phyloP scores from a whole-genome alignment of 2,888 invertebrate genomes.

The Psylliodes chrysocephalus region DNA sequence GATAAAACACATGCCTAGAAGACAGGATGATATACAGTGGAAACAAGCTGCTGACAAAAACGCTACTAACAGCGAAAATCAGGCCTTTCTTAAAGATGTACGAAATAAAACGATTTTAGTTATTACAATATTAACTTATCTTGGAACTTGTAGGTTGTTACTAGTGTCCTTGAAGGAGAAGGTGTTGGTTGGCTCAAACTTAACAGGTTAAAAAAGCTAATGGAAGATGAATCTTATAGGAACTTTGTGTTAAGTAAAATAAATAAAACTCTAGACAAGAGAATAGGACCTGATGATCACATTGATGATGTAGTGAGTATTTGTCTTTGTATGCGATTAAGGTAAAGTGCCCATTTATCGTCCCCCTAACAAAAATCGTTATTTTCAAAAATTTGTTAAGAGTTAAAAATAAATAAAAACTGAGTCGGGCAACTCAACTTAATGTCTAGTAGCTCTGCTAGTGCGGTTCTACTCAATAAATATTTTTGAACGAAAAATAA shows the following conservation, averaged over 20 bases:
- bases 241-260: slow-evolving; percentile 95
- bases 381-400: too few relatives aligned
- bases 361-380: too few relatives aligned
- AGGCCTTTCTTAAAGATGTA: slow-evolving; percentile 91
- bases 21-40: slow-evolving; percentile 75
- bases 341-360: too few relatives aligned
- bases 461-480: too few relatives aligned
- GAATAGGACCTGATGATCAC: slow-evolving; percentile 94
- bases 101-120: slow-evolving; percentile 53
- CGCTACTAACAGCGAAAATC: slow-evolving; percentile 88
- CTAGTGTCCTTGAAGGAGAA: slow-evolving; percentile 88
- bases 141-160: slow-evolving; percentile 70
- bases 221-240: slow-evolving; percentile 99
- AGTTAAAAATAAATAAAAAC: too few relatives aligned
- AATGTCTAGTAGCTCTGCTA: too few relatives aligned
- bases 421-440: too few relatives aligned
- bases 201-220: slow-evolving; percentile 90
- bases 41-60: slow-evolving; percentile 77
- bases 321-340: too few relatives aligned
- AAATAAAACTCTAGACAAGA: slow-evolving; percentile 91
- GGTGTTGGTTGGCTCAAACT: slow-evolving; percentile 97
- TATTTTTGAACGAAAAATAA: too few relatives aligned
- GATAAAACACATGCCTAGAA: slow-evolving; percentile 81
- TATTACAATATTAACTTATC: neutral
- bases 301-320: slow-evolving; percentile 94